phyloP scores from a whole-genome alignment of 1,140 invertebrate genomes.

The Drosophila nebulosa region DNA sequence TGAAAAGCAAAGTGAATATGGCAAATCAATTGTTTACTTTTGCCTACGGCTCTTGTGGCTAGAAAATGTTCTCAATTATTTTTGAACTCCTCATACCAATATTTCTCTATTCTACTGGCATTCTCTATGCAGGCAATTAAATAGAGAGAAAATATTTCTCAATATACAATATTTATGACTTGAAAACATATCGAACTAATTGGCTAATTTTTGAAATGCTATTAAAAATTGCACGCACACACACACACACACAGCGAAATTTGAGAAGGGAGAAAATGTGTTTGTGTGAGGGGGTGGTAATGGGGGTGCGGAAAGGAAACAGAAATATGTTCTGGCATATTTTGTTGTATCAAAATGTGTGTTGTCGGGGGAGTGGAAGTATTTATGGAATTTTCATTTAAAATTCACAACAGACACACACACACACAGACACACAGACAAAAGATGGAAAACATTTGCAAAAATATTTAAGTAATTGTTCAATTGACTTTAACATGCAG shows the following conservation, averaged over 20 bases:
- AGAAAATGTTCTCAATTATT: not conserved
- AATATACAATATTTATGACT: conserved; percentile 33
- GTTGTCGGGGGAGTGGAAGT: not conserved
- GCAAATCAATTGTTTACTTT: conserved; percentile 7
- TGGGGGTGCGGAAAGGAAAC: not conserved
- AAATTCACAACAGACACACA: conserved; percentile 42
- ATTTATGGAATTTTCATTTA: conserved; percentile 59
- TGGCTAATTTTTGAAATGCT: conserved; percentile 49
- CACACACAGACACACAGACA: conserved; percentile 16
- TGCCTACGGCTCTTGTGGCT: conserved; percentile 1
- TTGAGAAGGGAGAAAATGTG: not conserved
- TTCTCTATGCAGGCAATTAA: not conserved
- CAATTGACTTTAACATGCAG: conserved; percentile 35
- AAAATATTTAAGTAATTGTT: conserved; percentile 38
- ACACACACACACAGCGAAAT: not conserved
- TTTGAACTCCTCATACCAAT: not conserved
- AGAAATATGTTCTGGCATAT: conserved; percentile 22
- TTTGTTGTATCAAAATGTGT: not conserved
- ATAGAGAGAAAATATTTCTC: not conserved
- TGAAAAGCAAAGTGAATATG: conserved; percentile 19
- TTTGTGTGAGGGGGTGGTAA: not conserved
- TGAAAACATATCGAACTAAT: conserved; percentile 20
- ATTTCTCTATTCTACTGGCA: too few relatives aligned
- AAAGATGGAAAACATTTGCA: conserved; percentile 21
- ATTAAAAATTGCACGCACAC: conserved; percentile 30